Conservation (phyloP, 2,888 invertebrate genomes). For the Drosophila merina region DNA sequence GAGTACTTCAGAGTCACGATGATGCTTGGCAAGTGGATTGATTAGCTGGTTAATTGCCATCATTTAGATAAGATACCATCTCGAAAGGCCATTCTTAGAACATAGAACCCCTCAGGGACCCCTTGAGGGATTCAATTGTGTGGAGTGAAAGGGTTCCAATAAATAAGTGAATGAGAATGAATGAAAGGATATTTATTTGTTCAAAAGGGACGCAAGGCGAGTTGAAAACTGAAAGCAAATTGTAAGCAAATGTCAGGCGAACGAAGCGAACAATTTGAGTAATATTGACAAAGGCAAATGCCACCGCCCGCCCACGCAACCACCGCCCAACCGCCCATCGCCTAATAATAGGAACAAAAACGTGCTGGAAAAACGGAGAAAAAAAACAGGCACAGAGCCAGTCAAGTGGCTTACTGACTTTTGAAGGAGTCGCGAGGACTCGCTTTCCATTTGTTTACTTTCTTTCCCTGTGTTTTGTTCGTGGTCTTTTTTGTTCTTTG, state of each 20-base stretch:
- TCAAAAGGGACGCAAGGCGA: constrained; percentile 16
- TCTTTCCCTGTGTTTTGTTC: constrained; percentile 5
- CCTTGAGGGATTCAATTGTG: constrained; percentile 17
- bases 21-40: constrained; percentile 31
- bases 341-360: constrained; percentile 12
- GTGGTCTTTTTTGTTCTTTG: constrained; percentile 10
- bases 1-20: constrained; percentile 19
- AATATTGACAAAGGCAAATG: constrained; percentile 47
- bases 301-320: constrained; percentile 9
- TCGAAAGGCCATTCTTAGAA: neutral
- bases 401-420: constrained; percentile 36
- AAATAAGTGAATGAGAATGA: constrained; percentile 22
- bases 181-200: constrained; percentile 29
- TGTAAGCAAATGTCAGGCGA: constrained; percentile 44
- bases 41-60: constrained; percentile 42
- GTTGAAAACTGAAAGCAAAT: constrained; percentile 31
- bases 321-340: neutral
- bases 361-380: constrained; percentile 17
- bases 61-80: constrained; percentile 46
- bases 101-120: neutral
- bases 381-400: constrained; percentile 13
- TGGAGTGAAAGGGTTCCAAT: constrained; percentile 17
- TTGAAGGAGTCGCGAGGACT: constrained; percentile 25
- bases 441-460: constrained; percentile 35
- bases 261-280: constrained; percentile 48